A percentile compares a stretch with the other conserved stretches of the same genome.
These are phyloP conservation scores for Hemichromis elongatus DNA, from an alignment of 2,113 vertebrate genomes.

Conservation along the genomic window DNA sequence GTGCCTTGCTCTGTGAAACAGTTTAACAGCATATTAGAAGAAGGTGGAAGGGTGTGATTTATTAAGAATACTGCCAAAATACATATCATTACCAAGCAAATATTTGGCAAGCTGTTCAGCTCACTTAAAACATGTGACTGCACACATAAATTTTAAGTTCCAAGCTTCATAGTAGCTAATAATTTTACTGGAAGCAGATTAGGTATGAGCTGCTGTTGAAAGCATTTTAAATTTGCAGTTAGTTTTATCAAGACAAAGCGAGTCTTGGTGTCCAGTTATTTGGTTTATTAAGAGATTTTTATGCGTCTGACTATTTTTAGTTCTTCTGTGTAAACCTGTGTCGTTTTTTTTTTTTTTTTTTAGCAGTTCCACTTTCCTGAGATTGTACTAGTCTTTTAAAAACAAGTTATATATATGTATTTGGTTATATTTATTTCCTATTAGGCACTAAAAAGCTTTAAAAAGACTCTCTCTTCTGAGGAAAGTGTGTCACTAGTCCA, in stretches of 20 bases:
- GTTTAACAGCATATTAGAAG: not conserved
- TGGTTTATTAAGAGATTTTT: not conserved
- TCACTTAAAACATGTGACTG: not conserved
- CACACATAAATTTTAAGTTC: not conserved
- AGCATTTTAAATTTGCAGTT: slow-evolving; percentile 1
- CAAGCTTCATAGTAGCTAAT: not conserved
- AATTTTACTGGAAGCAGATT: not conserved
- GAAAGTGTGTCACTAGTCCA: not conserved
- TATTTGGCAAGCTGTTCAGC: slow-evolving; percentile 1
- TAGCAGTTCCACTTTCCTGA: not conserved
- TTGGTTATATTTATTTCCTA: not conserved
- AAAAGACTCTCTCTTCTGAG: not conserved
- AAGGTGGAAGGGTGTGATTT: not conserved
- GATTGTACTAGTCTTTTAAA: not conserved
- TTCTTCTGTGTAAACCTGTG: not conserved
- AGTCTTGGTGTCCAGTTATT: not conserved
- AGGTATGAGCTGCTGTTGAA: not conserved
- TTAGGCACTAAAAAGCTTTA: not conserved
- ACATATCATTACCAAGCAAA: slow-evolving; percentile 10
- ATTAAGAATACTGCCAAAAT: slow-evolving; percentile 7
- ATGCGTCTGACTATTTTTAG: not conserved
- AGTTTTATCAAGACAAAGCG: not conserved
- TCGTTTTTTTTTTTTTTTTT: not conserved
- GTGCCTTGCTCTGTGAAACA: not conserved
- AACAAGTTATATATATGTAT: not conserved